Conservation (phyloP, 2,888 invertebrate genomes). For the Ophion ventricosus region DNA sequence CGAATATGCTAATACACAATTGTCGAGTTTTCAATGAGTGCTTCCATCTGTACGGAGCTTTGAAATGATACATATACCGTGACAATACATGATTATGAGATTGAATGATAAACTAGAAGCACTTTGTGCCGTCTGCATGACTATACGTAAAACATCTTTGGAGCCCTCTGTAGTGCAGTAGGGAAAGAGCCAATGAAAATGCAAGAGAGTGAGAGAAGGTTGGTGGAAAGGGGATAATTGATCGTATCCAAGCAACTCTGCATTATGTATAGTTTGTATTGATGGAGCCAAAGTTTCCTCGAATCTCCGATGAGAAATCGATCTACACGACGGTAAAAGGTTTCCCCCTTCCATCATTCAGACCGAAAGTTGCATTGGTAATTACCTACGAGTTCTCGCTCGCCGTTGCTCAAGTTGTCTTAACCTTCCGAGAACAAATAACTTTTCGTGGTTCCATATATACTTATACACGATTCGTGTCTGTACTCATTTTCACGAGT, state of each 20-base stretch:
- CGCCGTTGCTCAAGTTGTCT: constrained; percentile 16
- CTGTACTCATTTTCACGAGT: constrained; percentile 3
- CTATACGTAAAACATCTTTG: constrained; percentile 14
- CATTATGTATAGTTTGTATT: constrained; percentile 30
- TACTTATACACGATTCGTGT: constrained; percentile 5
- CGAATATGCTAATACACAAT: neutral
- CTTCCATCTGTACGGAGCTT: constrained; percentile 27
- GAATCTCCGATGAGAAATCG: constrained; percentile 43
- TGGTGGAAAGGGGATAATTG: constrained; percentile 34
- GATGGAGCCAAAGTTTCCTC: constrained; percentile 27
- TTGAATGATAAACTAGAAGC: constrained; percentile 30
- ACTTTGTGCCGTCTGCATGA: constrained; percentile 24
- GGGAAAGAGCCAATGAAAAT: neutral
- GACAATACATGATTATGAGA: constrained; percentile 38
- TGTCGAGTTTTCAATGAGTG: neutral
- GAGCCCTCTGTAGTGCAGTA: constrained; percentile 20
- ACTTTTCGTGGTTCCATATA: constrained; percentile 15
- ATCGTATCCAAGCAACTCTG: constrained; percentile 47
- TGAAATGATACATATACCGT: constrained; percentile 1
- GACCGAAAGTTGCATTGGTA: constrained; percentile 43
- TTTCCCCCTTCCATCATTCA: constrained; percentile 17
- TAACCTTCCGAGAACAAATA: constrained; percentile 20
- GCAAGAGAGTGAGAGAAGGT: neutral
- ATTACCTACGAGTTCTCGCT: constrained; percentile 31
- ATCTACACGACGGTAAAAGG: constrained; percentile 27